Evolutionary conservation across 2,797 vertebrate species (phyloP), one percentile per base, ranked within the genome.

Genomic region (Falco columbarius): DNA sequence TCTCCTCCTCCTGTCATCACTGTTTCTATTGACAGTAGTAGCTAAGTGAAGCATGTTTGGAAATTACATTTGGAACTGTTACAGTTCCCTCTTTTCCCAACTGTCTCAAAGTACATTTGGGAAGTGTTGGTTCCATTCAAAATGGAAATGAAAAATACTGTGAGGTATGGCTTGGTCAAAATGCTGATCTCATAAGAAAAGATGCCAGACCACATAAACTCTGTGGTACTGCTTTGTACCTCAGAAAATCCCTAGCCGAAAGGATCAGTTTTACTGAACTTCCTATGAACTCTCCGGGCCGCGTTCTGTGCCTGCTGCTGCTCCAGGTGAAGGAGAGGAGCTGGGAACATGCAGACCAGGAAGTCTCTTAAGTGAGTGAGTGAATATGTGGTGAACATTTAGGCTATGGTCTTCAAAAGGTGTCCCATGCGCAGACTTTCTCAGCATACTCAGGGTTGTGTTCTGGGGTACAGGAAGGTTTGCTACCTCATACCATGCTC

Each of bases 341-440:
- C 14, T 52, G 52, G 46, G 80, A 73, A 63, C 4, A 5, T 20
- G 21, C 17, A 72, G 44, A 79, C 12, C 15, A 44, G 44, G 55
- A 80, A 56, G 32, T 22, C 32, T 77, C 36, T 34, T 38, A 7
- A 70, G 19, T 23, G 18, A 56, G 19, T 24, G 22, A 40, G 24
- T 0, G 1, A 67, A 29, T 77, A 44, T 54, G 62, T 70, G 56
- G 30, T 52, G 85, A 72, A 54, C 2, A 15, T 46, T 61, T 72
- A 56, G 18, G 9, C 10, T 68, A 10, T 23, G 14, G 23, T 85
- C 44, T 74, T 76, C 49, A 56, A 65, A 71, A 74, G 30, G 5
- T 32, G 3, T 8, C 30, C 87, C 3, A 2, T 4, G 18, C 3
- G 2, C 47, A 66, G 55, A 34, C 29, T 10, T 0, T 46, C 58